Evolutionary conservation across 2,113 vertebrate species (phyloP), one percentile per base, ranked within the genome.

Genomic region (Oostethus manadensis): DNA sequence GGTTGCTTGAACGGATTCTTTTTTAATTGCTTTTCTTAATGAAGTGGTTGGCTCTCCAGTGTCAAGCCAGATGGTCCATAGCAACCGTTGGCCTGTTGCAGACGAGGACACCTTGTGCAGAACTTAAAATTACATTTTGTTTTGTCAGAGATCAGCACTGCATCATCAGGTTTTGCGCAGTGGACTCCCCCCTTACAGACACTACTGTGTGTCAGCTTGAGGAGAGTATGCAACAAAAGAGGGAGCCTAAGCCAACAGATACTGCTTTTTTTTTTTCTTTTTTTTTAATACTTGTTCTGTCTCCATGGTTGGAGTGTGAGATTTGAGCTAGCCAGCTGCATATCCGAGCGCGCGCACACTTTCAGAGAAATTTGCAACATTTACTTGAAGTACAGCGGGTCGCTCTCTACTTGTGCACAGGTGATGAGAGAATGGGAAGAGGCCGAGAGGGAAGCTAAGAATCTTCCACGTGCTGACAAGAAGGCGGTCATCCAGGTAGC

Each of bases 371-470:
- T 21, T 48, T 48, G 16, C 10, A 18, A 16, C 9, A 20, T 49
- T 16, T 33, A 7, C 9, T 26, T 9, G 3, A 51, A 26, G 22
- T 15, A 35, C 4, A 26, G 2, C 8, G n/a, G 9, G 22, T 51
- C 17, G 3, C 0, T 1, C 58, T 69, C 59, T 74, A 11, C 56
- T 70, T 44, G 0, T 71, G 13, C 55, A 1, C 78, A 99, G 97
- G 95, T 99, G 86, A 98, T 99, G 97, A 93, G 95, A 62, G 95
- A 98, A 83, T 99, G 97, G 97, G 97, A 99, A 59, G 97, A 98
- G 60, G 97, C 97, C 0, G 97, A 99, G 79, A 92, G 89, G 58
- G 92, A 97, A 78, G 93, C 96, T 2, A 98, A 98, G 91, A 98
- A 92, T 70, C 90, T 99, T 72, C 94, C 95, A 10, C 94, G 94